These are phyloP conservation scores for Cremastinae sp. DNA, from an alignment of 2,888 invertebrate genomes.

Conservation along the genomic window DNA sequence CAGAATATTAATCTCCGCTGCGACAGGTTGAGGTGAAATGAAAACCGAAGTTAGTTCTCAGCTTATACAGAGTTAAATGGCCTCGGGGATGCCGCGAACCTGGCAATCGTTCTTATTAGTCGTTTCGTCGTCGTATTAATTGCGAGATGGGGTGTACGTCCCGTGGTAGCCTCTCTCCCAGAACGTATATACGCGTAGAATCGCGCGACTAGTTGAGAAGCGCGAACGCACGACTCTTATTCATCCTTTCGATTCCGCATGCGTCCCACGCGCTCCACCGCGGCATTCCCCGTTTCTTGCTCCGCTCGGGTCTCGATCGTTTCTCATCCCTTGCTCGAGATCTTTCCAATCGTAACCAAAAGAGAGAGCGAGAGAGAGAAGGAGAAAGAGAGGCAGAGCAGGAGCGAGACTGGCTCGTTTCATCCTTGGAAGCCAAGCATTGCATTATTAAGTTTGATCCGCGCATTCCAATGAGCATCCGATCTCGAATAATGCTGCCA, in stretches of 20 bases:
- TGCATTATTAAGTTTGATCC: slow-evolving; percentile 78
- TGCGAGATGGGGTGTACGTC: slow-evolving; percentile 42
- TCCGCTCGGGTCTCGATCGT: slow-evolving; percentile 64
- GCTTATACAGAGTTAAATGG: slow-evolving; percentile 3
- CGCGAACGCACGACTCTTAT: slow-evolving; percentile 41
- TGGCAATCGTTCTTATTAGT: slow-evolving; percentile 47
- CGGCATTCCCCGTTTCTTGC: slow-evolving; percentile 65
- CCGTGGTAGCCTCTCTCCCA: slow-evolving; percentile 7
- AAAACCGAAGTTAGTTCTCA: too few relatives aligned
- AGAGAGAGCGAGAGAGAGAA: slow-evolving; percentile 18
- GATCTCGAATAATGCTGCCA: slow-evolving; percentile 76
- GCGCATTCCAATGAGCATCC: slow-evolving; percentile 76
- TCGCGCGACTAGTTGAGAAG: slow-evolving; percentile 45
- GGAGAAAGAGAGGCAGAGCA: slow-evolving; percentile 4
- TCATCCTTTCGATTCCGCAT: slow-evolving; percentile 67
- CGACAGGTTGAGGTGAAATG: too few relatives aligned
- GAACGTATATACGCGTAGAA: slow-evolving; percentile 16
- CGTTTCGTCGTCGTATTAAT: slow-evolving; percentile 57
- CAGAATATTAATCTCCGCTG: too few relatives aligned
- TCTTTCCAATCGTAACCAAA: too few relatives aligned
- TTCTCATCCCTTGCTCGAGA: slow-evolving; percentile 48
- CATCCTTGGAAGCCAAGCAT: slow-evolving; percentile 57
- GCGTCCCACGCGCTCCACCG: slow-evolving; percentile 68
- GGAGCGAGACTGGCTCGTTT: slow-evolving; percentile 47
- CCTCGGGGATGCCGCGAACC: neutral